phyloP scores from a whole-genome alignment of 1,140 invertebrate species.

The Leptinotarsa defecta region DNA sequence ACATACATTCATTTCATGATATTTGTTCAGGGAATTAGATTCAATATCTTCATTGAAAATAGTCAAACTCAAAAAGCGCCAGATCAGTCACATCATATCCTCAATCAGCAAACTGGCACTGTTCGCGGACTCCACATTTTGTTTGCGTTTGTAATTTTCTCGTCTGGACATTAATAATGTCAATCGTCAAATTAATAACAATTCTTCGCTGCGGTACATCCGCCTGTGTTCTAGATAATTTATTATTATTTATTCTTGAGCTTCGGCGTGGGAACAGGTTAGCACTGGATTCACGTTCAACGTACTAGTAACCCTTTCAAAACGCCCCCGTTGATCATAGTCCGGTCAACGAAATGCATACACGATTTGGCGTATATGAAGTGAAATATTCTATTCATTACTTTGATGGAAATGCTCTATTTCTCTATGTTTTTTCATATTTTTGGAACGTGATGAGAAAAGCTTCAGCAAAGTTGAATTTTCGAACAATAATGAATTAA shows the following conservation, averaged over 20 bases:
- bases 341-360: neutral
- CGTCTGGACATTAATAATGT: neutral
- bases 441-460: no score
- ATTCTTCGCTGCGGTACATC: conserved; percentile 2
- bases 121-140: neutral
- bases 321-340: neutral
- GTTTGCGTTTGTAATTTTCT: neutral
- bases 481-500: no score
- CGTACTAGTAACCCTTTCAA: neutral
- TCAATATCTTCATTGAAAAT: no score
- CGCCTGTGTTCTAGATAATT: neutral
- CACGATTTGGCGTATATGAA: no score
- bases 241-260: conserved; percentile 4
- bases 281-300: neutral
- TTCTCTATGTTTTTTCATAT: no score
- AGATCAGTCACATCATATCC: no score
- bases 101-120: neutral
- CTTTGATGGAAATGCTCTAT: no score
- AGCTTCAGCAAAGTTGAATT: no score
- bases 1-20: no score
- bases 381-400: no score
- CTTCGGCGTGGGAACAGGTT: neutral
- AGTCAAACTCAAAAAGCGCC: no score
- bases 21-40: no score
- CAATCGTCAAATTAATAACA: conserved; percentile 1